Base-by-base conservation (phyloP, 2,113 vertebrate genomes). In the Archilochus colubris region DNA sequence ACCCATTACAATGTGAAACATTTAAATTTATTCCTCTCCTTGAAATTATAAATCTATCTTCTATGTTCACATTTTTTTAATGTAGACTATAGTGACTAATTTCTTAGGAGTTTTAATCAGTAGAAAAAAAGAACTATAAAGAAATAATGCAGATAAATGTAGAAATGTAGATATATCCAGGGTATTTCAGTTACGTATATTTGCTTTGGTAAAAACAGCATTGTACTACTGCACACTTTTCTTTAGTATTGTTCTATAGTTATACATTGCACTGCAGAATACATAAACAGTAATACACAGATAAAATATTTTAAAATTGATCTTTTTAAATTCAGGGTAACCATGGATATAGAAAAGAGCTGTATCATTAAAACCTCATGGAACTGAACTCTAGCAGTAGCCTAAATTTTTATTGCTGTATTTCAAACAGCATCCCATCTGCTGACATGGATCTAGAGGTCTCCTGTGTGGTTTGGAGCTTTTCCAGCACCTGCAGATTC, bases 371-470 rank as follows among this genome's bases (percentile, higher is more conserved):
- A 72, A 78, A 85, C 17, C 85, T 73, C 57, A 36, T 79, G 30
- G 82, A 94, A 80, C 12, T 0, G 5, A 94, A 25, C 17, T 84
- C 21, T 62, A 93, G n/a, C 28, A 88, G 63, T 59, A 76, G 55
- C 46, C 70, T 50, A 85, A 82, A 79, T 87, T 93, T 96, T 91
- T 95, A 93, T 82, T 82, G 75, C 93, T 33, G 33, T 33, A 33
- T 95, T 94, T 94, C 46, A 82, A 88, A 83, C 50, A 77, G 43
- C 93, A 74, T 83, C 68, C 88, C 67, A 93, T 89, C 84, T 96
- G 88, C 85, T 91, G 74, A 63, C 62, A 76, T 12, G 23, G 72
- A 72, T 73, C 68, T 33, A 87, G 38, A 70, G 33, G 44, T 89
- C 85, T 84, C 55, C 55, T 64, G 5, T 36, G 43, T 69, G 75